Conservation (phyloP, 2,113 vertebrate genomes). For the Argyrosomus japonicus region DNA sequence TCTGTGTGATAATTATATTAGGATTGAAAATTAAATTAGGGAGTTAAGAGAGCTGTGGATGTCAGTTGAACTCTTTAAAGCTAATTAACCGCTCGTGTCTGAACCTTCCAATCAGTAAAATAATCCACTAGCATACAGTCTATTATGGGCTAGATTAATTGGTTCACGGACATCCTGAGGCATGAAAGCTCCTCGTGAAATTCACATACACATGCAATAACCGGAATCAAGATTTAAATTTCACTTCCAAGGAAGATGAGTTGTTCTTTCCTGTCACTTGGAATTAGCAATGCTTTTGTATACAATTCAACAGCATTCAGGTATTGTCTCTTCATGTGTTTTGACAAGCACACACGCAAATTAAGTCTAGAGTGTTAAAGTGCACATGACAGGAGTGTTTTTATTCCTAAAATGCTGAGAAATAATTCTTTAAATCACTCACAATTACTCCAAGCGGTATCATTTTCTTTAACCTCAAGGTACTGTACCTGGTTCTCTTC, state of each 20-base stretch:
- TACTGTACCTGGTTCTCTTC: not conserved
- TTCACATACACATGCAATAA: constrained; percentile 19
- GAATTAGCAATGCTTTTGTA: constrained; percentile 25
- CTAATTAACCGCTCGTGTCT: constrained; percentile 75
- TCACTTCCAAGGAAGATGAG: constrained; percentile 13
- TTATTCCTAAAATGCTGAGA: constrained; percentile 6
- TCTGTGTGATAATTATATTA: constrained; percentile 69
- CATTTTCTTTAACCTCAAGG: constrained; percentile 2
- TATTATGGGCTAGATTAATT: constrained; percentile 80
- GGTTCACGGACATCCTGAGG: constrained; percentile 63
- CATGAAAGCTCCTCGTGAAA: constrained; percentile 53
- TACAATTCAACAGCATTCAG: not conserved
- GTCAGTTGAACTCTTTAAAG: constrained; percentile 66
- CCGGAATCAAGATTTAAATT: constrained; percentile 32
- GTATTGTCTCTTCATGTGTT: not conserved
- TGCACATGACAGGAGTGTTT: not conserved
- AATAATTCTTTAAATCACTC: constrained; percentile 27
- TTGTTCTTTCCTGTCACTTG: constrained; percentile 31
- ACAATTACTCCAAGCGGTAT: not conserved
- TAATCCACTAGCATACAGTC: constrained; percentile 74
- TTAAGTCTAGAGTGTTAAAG: constrained; percentile 3
- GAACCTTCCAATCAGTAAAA: constrained; percentile 75
- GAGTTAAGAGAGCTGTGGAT: constrained; percentile 64
- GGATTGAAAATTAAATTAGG: constrained; percentile 76
- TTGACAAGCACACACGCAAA: constrained; percentile 24